Base-by-base conservation (phyloP, 2,797 vertebrate genomes). In the Sebastolobus altivelis region DNA sequence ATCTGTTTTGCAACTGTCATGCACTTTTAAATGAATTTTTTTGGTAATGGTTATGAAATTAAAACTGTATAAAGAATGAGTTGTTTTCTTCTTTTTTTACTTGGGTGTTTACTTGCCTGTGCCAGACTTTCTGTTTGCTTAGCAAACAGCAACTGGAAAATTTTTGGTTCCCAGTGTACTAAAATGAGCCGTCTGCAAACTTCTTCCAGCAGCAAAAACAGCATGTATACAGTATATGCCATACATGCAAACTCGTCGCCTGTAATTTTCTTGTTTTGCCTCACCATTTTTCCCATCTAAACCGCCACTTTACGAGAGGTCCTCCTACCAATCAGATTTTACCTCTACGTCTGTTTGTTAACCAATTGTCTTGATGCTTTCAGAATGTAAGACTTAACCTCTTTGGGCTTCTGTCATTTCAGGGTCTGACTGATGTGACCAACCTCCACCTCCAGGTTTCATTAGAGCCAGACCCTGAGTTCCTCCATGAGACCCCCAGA, bases 331-430 rank as follows among this genome's bases (percentile, higher is more conserved):
- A 16, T 46, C 7, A 5, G 18, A 29, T 8, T 59, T 16, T 77
- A 12, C 25, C 54, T 54, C 52, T 77, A 12, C 25, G 38, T 54
- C 52, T 10, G 35, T 37, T 37, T 16, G 7, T 58, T 18, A 71
- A 33, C 27, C 8, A 56, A 18, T 58, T 1, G 8, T 31, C 14
- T 80, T 38, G 14, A 29, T 54, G 22, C 5, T 52, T 10, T 72
- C 68, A 65, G 4, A 67, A 14, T 14, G 13, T 35, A 9, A 63
- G 56, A 37, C 20, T 8, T 29, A 3, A 52, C 49, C n/a, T 72
- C 18, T 31, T 61, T 33, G 9, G n/a, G n/a, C 18, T 68, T 68
- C 37, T 68, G 29, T 72, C 25, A 13, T 61, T 77, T 65, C 35
- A 62, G 16, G 29, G 22, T 72, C n/a, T 71, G 61, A 38, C 62